Conservation (phyloP, 2,888 invertebrate genomes). For the Germaria angustata region DNA sequence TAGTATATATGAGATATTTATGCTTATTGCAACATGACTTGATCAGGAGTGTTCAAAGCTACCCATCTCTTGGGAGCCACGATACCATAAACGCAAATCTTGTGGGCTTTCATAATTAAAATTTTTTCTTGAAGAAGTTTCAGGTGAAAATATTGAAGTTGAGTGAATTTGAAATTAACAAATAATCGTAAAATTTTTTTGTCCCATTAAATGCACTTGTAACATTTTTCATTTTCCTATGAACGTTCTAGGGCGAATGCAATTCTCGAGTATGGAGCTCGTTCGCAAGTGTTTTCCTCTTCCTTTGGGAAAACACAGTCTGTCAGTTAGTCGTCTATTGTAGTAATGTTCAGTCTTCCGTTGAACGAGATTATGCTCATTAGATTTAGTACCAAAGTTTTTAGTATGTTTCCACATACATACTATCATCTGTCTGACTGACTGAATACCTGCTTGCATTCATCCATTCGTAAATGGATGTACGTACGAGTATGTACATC, state of each 20-base stretch:
- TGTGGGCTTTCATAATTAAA: background rate
- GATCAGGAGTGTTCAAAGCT: too few relatives aligned
- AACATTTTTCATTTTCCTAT: conserved; percentile 4
- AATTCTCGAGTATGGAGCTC: background rate
- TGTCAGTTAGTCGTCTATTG: conserved; percentile 16
- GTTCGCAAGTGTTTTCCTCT: background rate
- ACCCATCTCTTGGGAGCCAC: too few relatives aligned
- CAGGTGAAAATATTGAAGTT: too few relatives aligned
- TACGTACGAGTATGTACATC: background rate
- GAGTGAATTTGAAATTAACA: background rate
- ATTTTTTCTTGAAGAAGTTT: background rate
- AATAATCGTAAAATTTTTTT: background rate
- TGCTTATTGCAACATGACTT: too few relatives aligned
- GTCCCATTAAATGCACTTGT: conserved; percentile 15
- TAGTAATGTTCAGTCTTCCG: conserved; percentile 59
- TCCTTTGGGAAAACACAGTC: conserved; percentile 4
- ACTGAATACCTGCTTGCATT: background rate
- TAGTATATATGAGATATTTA: too few relatives aligned
- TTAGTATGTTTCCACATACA: conserved; percentile 23
- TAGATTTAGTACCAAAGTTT: conserved; percentile 25
- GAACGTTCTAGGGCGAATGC: background rate
- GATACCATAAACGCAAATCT: too few relatives aligned
- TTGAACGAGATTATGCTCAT: conserved; percentile 53
- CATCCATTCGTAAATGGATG: background rate
- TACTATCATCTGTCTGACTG: conserved; percentile 6